These are phyloP conservation scores for Dermolepida albohirtum DNA, from an alignment of 2,888 invertebrate species.

Conservation along the genomic window DNA sequence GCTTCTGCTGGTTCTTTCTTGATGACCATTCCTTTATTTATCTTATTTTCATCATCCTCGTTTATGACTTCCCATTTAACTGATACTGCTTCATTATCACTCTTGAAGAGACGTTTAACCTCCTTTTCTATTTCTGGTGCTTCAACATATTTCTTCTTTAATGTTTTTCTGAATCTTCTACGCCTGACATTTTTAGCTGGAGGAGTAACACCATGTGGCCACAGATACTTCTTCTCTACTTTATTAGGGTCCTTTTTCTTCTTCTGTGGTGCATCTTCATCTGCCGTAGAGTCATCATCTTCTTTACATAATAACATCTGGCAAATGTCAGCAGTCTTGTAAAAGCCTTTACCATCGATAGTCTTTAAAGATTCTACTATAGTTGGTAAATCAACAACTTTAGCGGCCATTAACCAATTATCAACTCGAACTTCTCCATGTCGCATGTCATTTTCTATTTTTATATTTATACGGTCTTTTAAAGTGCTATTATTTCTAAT, in stretches of 20 bases:
- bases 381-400: constrained; percentile 92
- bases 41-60: constrained; percentile 82
- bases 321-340: constrained; percentile 96
- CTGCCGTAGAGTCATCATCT: constrained; percentile 82
- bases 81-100: constrained; percentile 91
- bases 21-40: constrained; percentile 63
- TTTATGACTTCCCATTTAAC: constrained; percentile 91
- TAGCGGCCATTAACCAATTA: constrained; percentile 87
- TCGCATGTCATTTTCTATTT: constrained; percentile 88
- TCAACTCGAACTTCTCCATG: constrained; percentile 91
- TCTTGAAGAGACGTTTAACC: constrained; percentile 89
- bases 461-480: constrained; percentile 87
- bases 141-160: constrained; percentile 97
- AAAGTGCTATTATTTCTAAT: constrained; percentile 80
- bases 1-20: constrained; percentile 61
- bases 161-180: constrained; percentile 91
- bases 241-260: constrained; percentile 85
- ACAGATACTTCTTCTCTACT: constrained; percentile 92
- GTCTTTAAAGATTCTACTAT: constrained; percentile 95
- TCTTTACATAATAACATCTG: constrained; percentile 92
- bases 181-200: constrained; percentile 96
- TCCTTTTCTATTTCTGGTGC: constrained; percentile 99
- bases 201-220: constrained; percentile 96
- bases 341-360: constrained; percentile 95
- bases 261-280: constrained; percentile 83